Percentiles rank a stretch among this genome's conserved stretches.
phyloP scores from a whole-genome alignment of 2,113 vertebrate species.

The Psittacara wagleri region DNA sequence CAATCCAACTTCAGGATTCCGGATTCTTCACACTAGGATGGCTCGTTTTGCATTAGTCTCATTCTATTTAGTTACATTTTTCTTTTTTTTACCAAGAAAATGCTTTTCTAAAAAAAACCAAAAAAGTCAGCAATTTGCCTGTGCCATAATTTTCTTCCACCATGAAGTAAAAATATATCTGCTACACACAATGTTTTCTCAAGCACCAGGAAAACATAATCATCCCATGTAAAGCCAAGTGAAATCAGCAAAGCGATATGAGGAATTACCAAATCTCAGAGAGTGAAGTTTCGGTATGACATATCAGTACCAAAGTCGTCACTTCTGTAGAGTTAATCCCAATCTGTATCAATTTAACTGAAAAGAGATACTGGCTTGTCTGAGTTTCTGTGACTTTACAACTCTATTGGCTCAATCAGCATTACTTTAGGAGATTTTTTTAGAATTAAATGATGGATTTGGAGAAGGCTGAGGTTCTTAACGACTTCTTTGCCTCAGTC shows the following conservation, averaged over 20 bases:
- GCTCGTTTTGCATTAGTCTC: neutral
- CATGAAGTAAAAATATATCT: neutral
- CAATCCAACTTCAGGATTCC: neutral
- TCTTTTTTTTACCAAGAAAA: neutral
- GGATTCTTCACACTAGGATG: neutral
- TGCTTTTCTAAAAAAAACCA: neutral
- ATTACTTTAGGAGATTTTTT: neutral
- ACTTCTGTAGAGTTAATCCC: neutral
- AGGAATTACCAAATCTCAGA: accelerated
- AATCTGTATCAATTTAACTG: neutral
- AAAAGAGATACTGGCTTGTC: neutral
- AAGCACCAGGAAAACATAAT: neutral
- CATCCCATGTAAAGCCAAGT: neutral
- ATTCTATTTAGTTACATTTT: neutral
- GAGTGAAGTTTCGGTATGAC: neutral
- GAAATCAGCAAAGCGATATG: neutral
- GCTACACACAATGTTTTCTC: neutral
- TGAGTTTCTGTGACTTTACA: neutral
- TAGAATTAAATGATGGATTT: neutral
- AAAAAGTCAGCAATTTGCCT: neutral
- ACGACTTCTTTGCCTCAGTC: too few relatives aligned
- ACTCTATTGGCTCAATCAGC: neutral
- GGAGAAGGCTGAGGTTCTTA: too few relatives aligned
- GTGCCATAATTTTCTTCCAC: neutral
- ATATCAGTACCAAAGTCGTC: neutral